Base-by-base conservation (phyloP, 2,797 vertebrate genomes). In the Limnodromus scolopaceus region DNA sequence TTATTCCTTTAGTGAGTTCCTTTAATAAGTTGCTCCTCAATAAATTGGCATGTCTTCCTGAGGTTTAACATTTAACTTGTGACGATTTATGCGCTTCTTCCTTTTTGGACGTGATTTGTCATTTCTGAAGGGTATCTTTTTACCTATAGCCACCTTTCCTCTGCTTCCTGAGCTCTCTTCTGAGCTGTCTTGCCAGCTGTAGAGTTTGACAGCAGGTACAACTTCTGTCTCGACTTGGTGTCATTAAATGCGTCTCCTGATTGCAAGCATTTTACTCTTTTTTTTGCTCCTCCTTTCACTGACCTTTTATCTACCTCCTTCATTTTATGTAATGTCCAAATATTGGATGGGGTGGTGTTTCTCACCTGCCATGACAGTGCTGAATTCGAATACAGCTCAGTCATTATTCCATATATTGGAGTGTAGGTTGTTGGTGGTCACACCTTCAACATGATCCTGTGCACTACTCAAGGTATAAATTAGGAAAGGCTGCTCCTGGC, bases 21-120 rank as follows among this genome's bases (percentile, higher is more conserved):
- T 91, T 96, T 89, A 92, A 71, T 85, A 92, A 85, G 87, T 80
- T 92, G 27, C 15, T 93, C 34, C 81, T 91, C 78, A 60, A 38
- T 89, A 92, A 94, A 95, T 83, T 91, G 81, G 41, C 84, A 80
- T 57, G 32, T 22, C 64, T 94, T 87, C 48, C 89, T 43, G 55
- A 93, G 32, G 68, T 85, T 92, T 93, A 92, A 60, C 86, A 87
- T 95, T 91, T 93, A 91, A 70, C 71, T 78, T 89, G 36, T 36
- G 55, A 77, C 32, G 72, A 89, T 95, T 94, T 87, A 77, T 89
- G 46, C 0, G 0, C 11, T 36, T 79, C 55, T 88, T 39, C 27
- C 48, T 65, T 86, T 83, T 60, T 83, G 45, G 58, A 51, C 1
- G 19, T n/a, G 43, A 74, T 92, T 89, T 91, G 55, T 91, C 34